Base-by-base conservation (phyloP, 2,888 invertebrate genomes). In the Eupithecia tripunctaria region DNA sequence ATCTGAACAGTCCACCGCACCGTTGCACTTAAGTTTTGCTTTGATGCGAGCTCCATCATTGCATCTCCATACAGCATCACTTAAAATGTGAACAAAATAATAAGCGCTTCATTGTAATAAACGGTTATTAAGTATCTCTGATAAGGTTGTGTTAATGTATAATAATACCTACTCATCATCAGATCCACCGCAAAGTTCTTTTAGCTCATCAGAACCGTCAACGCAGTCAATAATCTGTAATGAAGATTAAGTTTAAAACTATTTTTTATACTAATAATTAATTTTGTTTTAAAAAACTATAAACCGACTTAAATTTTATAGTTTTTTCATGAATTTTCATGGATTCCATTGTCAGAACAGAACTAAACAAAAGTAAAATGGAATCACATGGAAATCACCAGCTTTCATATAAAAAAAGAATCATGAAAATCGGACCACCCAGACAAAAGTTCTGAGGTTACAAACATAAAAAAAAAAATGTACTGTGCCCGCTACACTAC, bases 191-290 rank as follows among this genome's bases (percentile, higher is more conserved):
- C 75, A 75, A n/a, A 75, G 38, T n/a, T 43, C 43, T n/a, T 70
- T 60, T 38, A 75, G 32, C 60, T 75, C 75, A n/a, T 75, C 75
- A 15, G 75, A 70, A 51, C 75, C 75, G n/a, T 75, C 75, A 1
- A n/a, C 65, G 60, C 75, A 75, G 47, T 75, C 66, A 25, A 36
- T 65, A 4, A 75, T 47, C 68, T 72, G 43, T 29, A 68, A 51
- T 21, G 1, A 29, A 36, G 7, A 25, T 14, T 8, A 8, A 59
- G 5, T 15, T 27, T 15, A 2, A 59, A 29, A 29, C 5, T 3
- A 2, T 29, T 5, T 29, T 5, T 29, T 5, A 29, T 3, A 29
- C 29, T 29, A 29, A 29, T n/a, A n/a, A n/a, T n/a, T n/a, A n/a
- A n/a, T n/a, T n/a, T n/a, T n/a, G n/a, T n/a, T n/a, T n/a, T n/a